phyloP scores from a whole-genome alignment of 2,113 vertebrate genomes.

The Cichladusa arquata region DNA sequence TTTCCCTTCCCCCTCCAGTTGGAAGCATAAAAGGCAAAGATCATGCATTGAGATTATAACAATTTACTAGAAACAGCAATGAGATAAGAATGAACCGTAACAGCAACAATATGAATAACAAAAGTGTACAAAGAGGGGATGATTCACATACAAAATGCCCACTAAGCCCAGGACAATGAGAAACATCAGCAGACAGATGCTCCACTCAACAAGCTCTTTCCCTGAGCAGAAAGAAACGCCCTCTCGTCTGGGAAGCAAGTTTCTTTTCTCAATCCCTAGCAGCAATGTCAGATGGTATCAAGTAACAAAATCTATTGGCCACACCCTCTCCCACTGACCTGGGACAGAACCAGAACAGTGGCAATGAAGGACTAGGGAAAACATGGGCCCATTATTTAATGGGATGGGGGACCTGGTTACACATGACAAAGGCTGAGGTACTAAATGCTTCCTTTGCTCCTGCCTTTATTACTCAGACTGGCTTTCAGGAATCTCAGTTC shows the following conservation, averaged over 20 bases:
- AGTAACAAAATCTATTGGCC: neutral
- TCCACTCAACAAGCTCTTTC: rapidly evolving
- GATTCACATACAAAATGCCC: neutral
- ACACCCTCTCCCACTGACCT: neutral
- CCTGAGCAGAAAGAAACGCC: rapidly evolving
- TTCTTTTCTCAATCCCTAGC: neutral
- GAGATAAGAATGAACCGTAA: neutral
- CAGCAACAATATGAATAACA: neutral
- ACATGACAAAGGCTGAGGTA: neutral
- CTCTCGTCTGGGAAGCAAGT: neutral
- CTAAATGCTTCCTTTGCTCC: neutral
- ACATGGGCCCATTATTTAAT: neutral
- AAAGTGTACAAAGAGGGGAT: neutral
- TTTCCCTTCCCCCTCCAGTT: neutral
- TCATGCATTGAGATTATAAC: rapidly evolving
- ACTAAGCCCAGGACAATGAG: neutral
- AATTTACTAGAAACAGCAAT: neutral
- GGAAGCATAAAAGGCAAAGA: neutral
- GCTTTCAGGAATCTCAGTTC: neutral
- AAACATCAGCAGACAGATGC: rapidly evolving
- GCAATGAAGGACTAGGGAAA: neutral
- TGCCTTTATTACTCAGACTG: neutral
- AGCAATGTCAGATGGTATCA: neutral
- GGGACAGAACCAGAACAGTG: rapidly evolving
- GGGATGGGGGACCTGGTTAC: neutral